Conservation (phyloP, 2,888 invertebrate species). For the Ichneumon xanthorius region DNA sequence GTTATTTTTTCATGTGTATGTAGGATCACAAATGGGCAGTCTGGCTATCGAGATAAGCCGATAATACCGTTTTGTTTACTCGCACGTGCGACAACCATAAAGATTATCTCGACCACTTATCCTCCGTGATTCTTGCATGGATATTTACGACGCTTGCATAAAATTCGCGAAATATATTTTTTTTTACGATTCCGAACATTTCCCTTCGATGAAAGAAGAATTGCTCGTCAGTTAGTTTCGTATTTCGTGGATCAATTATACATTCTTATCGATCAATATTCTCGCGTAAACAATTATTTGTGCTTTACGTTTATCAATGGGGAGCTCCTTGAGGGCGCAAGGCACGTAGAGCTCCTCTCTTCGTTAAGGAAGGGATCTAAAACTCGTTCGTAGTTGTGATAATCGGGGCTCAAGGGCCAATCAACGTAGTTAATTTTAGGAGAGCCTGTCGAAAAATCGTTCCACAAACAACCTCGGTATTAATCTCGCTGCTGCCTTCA, state of each 20-base stretch:
- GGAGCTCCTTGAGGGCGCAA: neutral
- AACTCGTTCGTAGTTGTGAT: slow-evolving; percentile 67
- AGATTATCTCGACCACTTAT: neutral
- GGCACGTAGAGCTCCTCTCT: slow-evolving; percentile 45
- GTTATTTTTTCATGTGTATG: neutral
- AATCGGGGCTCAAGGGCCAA: slow-evolving; percentile 75
- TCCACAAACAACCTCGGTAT: slow-evolving; percentile 78
- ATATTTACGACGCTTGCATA: neutral
- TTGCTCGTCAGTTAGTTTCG: neutral
- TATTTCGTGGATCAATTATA: slow-evolving; percentile 22
- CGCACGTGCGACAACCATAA: neutral
- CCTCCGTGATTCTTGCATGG: too few relatives aligned
- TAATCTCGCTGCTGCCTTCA: slow-evolving; percentile 71
- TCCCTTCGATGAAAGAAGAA: too few relatives aligned
- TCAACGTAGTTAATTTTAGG: slow-evolving; percentile 76
- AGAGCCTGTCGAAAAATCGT: slow-evolving; percentile 76
- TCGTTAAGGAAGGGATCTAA: slow-evolving; percentile 61
- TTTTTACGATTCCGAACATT: neutral
- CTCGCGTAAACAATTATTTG: neutral
- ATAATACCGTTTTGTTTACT: neutral
- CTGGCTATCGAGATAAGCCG: too few relatives aligned
- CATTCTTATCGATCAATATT: neutral
- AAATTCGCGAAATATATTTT: neutral
- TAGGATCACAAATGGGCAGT: too few relatives aligned
- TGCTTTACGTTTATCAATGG: slow-evolving; percentile 28